phyloP scores from a whole-genome alignment of 1,140 invertebrate species.

The Lutraria rhynchaena region DNA sequence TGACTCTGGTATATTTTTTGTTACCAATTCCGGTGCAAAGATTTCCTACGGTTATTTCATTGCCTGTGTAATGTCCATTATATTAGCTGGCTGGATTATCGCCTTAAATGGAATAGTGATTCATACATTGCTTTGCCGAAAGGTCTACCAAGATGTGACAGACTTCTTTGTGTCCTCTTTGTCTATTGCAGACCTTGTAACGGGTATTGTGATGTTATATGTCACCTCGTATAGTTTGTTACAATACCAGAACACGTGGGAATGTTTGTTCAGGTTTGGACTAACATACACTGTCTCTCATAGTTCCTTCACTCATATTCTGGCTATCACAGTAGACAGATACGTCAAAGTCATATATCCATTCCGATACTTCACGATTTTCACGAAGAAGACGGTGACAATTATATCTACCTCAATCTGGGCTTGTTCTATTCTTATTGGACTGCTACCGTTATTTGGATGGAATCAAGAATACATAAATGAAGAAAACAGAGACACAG shows the following conservation, averaged over 20 bases:
- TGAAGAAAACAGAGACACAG: neutral
- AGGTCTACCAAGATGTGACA: slow-evolving; percentile 4
- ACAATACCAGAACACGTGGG: slow-evolving; percentile 38
- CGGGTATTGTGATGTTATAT: slow-evolving; percentile 45
- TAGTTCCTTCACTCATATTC: slow-evolving; percentile 46
- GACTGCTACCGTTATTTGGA: slow-evolving; percentile 48
- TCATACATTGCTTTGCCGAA: slow-evolving; percentile 17
- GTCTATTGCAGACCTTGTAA: slow-evolving; percentile 44
- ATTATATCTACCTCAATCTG: slow-evolving; percentile 32
- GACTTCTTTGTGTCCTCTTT: slow-evolving; percentile 48
- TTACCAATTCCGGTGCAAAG: slow-evolving; percentile 24
- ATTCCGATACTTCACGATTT: slow-evolving; percentile 11
- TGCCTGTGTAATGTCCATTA: slow-evolving; percentile 28
- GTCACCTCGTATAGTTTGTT: slow-evolving; percentile 40
- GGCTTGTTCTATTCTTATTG: slow-evolving; percentile 26
- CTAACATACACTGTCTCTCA: slow-evolving; percentile 33
- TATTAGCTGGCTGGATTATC: slow-evolving; percentile 45
- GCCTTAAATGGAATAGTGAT: slow-evolving; percentile 32
- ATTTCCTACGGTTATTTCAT: slow-evolving; percentile 34
- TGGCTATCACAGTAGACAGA: slow-evolving; percentile 46
- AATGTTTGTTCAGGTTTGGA: slow-evolving; percentile 52
- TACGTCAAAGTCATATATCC: slow-evolving; percentile 51
- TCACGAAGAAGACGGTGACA: slow-evolving; percentile 42
- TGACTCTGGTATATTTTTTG: slow-evolving; percentile 32
- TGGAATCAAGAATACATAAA: slow-evolving; percentile 24